These are phyloP conservation scores for Lochmaea crataegi DNA, from an alignment of 2,888 invertebrate species.

Conservation along the genomic window DNA sequence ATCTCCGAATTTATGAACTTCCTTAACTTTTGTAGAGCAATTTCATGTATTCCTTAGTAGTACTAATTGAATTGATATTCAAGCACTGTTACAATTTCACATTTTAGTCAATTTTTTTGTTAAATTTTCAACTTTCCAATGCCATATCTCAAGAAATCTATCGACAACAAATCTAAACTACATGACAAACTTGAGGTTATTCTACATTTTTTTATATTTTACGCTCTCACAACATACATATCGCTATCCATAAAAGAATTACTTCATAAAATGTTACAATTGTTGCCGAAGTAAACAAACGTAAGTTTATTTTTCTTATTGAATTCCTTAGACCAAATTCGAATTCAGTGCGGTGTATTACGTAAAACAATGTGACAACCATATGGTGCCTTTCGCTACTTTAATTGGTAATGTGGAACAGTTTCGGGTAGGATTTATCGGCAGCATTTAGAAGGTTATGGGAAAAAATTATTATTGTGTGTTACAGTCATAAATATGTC, in stretches of 20 bases:
- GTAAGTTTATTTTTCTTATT: conserved; percentile 11
- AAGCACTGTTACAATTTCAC: too few relatives aligned
- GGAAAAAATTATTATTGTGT: conserved; percentile 25
- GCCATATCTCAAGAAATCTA: too few relatives aligned
- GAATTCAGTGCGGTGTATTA: conserved; percentile 11
- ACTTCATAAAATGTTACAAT: conserved; percentile 1
- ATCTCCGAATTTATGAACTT: too few relatives aligned
- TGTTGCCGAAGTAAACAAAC: conserved; percentile 9
- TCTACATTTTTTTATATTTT: background rate
- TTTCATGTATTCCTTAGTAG: too few relatives aligned
- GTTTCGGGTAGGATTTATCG: conserved; percentile 29
- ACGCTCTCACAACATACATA: background rate
- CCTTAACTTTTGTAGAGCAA: too few relatives aligned
- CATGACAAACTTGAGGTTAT: too few relatives aligned
- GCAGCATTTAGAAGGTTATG: conserved; percentile 24
- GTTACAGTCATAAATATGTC: conserved; percentile 10
- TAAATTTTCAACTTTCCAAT: too few relatives aligned
- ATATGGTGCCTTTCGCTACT: conserved; percentile 26
- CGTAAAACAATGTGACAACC: conserved; percentile 35
- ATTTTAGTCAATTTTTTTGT: too few relatives aligned
- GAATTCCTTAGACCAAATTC: conserved; percentile 23
- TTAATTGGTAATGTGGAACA: conserved; percentile 34
- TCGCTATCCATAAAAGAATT: background rate
- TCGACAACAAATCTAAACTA: too few relatives aligned
- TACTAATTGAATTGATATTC: too few relatives aligned